Percentiles rank a stretch among this genome's conserved stretches.
Conservation (phyloP, 2,113 vertebrate species). For the Tretioscincus oriximinensis region DNA sequence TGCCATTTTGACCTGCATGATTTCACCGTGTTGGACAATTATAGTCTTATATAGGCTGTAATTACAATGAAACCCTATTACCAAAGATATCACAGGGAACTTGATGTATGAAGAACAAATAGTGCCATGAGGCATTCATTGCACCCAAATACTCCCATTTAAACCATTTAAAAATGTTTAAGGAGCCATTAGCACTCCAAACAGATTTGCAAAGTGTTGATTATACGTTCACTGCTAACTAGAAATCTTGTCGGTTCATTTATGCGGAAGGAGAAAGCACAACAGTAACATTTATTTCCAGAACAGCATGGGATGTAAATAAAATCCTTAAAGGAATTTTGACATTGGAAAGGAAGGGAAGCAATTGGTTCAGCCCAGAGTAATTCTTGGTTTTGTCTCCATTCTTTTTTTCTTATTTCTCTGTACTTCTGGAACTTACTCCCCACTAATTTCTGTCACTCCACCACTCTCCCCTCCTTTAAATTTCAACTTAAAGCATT, state of each 20-base stretch:
- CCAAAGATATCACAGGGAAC: conserved; percentile 47
- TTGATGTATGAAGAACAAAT: conserved; percentile 52
- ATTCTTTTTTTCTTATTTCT: no score
- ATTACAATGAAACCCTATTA: conserved; percentile 50
- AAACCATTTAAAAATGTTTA: conserved; percentile 56
- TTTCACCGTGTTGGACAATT: conserved; percentile 64
- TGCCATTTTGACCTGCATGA: conserved; percentile 62
- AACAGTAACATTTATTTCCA: conserved; percentile 59
- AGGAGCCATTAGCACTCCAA: conserved; percentile 58
- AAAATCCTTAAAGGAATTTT: conserved; percentile 37
- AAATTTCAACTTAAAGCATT: no score
- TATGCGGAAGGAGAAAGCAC: conserved; percentile 43
- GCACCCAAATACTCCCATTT: conserved; percentile 52
- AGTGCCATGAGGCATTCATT: conserved; percentile 43
- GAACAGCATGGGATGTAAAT: conserved; percentile 53
- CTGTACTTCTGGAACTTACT: no score
- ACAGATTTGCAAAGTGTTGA: conserved; percentile 47
- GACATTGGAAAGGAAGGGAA: not conserved
- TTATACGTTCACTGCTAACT: conserved; percentile 53
- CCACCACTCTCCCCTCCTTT: no score
- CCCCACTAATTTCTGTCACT: no score
- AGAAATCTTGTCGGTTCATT: conserved; percentile 57
- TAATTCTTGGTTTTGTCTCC: no score
- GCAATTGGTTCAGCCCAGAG: no score
- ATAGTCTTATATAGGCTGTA: conserved; percentile 52